Evolutionary conservation across 2,797 vertebrate genomes (phyloP).

Genomic region (Hoplostethus atlanticus): DNA sequence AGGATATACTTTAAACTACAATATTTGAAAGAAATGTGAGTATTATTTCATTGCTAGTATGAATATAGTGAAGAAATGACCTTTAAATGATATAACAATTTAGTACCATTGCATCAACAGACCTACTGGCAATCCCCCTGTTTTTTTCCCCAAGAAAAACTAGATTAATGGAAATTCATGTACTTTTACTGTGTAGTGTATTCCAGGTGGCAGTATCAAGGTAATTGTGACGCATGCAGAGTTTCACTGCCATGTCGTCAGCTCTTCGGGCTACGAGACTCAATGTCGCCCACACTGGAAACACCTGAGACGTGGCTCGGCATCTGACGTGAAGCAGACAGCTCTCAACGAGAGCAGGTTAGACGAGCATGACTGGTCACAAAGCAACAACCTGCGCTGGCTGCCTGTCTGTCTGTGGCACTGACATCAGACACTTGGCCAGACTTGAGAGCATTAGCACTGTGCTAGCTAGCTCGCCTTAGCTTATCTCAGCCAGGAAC

Average conservation of each 20-base stretch:
- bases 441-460: constrained; percentile 48
- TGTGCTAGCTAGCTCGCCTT: constrained; percentile 37
- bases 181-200: constrained; percentile 41
- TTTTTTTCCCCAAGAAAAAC: constrained; percentile 54
- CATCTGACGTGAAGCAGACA: constrained; percentile 56
- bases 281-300: constrained; percentile 45
- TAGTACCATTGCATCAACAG: constrained; percentile 33
- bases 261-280: constrained; percentile 55
- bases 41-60: constrained; percentile 29
- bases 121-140: constrained; percentile 54
- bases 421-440: constrained; percentile 58
- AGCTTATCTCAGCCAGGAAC: constrained; percentile 36
- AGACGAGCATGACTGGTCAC: constrained; percentile 64
- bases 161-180: constrained; percentile 54
- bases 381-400: constrained; percentile 55
- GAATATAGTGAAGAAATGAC: constrained; percentile 42
- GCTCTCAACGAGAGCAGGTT: constrained; percentile 54
- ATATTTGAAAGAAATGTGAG: neutral
- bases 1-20: neutral
- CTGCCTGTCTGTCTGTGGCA: constrained; percentile 43
- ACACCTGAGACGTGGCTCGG: constrained; percentile 64
- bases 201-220: constrained; percentile 60
- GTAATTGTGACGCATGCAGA: constrained; percentile 67
- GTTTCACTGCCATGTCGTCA: constrained; percentile 53
- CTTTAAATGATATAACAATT: constrained; percentile 41